Evolutionary conservation across 2,888 invertebrate species (phyloP).

Genomic region (Tenthredo distinguenda): DNA sequence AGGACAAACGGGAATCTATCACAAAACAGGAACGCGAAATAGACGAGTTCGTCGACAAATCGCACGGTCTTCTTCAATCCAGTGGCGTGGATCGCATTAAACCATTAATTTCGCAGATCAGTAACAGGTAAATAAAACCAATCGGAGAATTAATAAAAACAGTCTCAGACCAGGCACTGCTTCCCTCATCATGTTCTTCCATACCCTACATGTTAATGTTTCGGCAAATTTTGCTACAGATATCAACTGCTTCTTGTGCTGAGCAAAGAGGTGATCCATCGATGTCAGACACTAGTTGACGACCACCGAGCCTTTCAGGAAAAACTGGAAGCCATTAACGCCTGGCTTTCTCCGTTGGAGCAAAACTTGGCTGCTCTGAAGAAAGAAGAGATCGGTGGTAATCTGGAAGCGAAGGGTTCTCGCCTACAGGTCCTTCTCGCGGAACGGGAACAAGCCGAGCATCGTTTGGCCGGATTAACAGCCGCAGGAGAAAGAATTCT

Average conservation of each 20-base stretch:
- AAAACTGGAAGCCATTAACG: slow-evolving; percentile 86
- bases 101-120: slow-evolving; percentile 93
- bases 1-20: slow-evolving; percentile 88
- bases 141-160: neutral
- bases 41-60: slow-evolving; percentile 93
- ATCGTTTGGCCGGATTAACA: slow-evolving; percentile 87
- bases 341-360: slow-evolving; percentile 90
- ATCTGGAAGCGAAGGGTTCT: slow-evolving; percentile 84
- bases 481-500: slow-evolving; percentile 93
- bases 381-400: slow-evolving; percentile 81
- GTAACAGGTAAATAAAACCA: slow-evolving; percentile 81
- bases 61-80: slow-evolving; percentile 91
- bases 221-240: slow-evolving; percentile 63
- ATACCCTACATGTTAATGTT: neutral
- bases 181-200: slow-evolving; percentile 19
- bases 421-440: slow-evolving; percentile 86
- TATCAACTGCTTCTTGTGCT: slow-evolving; percentile 90
- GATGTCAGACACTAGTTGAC: slow-evolving; percentile 90
- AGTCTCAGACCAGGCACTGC: neutral
- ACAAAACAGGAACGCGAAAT: slow-evolving; percentile 90
- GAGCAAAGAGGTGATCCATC: slow-evolving; percentile 92
- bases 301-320: slow-evolving; percentile 91
- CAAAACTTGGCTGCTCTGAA: slow-evolving; percentile 83
- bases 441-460: slow-evolving; percentile 92
- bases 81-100: slow-evolving; percentile 93